A percentile compares a stretch with the other conserved stretches of the same genome.
Evolutionary conservation across 2,888 invertebrate species (phyloP).

Genomic region (Megamerina dolium): DNA sequence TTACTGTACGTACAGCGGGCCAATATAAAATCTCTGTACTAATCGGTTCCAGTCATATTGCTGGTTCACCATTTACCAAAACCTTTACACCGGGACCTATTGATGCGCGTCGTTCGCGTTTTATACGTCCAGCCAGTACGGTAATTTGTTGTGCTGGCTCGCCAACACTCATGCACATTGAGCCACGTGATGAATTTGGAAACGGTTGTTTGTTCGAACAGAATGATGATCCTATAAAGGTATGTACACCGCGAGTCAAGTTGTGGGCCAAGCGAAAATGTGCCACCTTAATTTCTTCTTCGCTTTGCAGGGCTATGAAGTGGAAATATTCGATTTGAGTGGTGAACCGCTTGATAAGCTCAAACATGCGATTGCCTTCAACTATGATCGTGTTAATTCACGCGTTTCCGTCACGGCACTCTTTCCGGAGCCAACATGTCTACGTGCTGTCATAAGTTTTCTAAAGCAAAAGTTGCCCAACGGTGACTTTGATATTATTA

Average conservation of each 20-base stretch:
- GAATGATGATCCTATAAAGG: slow-evolving; percentile 58
- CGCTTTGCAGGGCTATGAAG: slow-evolving; percentile 56
- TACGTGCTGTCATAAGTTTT: slow-evolving; percentile 73
- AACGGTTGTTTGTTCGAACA: slow-evolving; percentile 68
- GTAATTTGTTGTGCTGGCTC: slow-evolving; percentile 76
- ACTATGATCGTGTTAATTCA: slow-evolving; percentile 73
- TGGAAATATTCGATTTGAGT: slow-evolving; percentile 58
- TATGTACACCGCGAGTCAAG: too few species aligned
- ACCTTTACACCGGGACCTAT: slow-evolving; percentile 78
- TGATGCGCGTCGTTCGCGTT: slow-evolving; percentile 75
- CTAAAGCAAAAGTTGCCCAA: slow-evolving; percentile 71
- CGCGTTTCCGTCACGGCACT: slow-evolving; percentile 71
- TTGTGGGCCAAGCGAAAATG: background rate
- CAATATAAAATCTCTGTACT: slow-evolving; percentile 80
- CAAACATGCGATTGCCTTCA: slow-evolving; percentile 56
- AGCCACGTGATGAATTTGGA: slow-evolving; percentile 87
- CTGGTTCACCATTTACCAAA: slow-evolving; percentile 80
- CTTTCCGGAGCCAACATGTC: slow-evolving; percentile 75
- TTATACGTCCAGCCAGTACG: slow-evolving; percentile 76
- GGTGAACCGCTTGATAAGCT: slow-evolving; percentile 54
- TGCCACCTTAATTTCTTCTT: background rate
- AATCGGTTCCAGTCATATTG: slow-evolving; percentile 73
- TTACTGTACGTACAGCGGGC: slow-evolving; percentile 86
- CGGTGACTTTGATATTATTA: slow-evolving; percentile 88
- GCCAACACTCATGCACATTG: slow-evolving; percentile 72